A percentile compares a stretch with the other conserved stretches of the same genome.
Evolutionary conservation across 1,140 invertebrate genomes (phyloP).

Genomic region (Hormaphis cornu): DNA sequence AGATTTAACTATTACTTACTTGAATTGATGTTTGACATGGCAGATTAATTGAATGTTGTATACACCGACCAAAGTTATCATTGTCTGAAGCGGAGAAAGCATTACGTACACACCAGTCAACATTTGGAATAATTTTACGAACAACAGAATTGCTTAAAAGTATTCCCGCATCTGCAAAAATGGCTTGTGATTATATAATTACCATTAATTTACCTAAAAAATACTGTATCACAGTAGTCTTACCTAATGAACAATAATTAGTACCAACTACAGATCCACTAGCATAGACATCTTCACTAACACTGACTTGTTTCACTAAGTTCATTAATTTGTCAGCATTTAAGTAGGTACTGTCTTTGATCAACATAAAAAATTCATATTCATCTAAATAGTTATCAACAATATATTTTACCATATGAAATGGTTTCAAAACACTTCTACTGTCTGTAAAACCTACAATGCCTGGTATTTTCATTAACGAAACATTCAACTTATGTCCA

Average conservation of each 20-base stretch:
- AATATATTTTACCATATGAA: constrained; percentile 80
- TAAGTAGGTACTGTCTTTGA: constrained; percentile 70
- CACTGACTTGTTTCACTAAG: constrained; percentile 64
- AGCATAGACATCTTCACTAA: constrained; percentile 70
- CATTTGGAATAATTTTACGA: constrained; percentile 56
- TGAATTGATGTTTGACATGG: constrained; percentile 47
- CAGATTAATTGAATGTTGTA: constrained; percentile 57
- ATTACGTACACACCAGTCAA: constrained; percentile 80
- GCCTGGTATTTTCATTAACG: constrained; percentile 50
- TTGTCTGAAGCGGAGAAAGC: constrained; percentile 65
- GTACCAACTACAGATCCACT: constrained; percentile 48
- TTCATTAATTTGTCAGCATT: constrained; percentile 60
- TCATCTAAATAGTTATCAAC: constrained; percentile 77
- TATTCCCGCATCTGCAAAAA: constrained; percentile 57
- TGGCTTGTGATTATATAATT: not conserved
- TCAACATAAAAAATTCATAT: constrained; percentile 83
- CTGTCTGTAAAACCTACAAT: constrained; percentile 74
- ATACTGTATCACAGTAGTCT: constrained; percentile 33
- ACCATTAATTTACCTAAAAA: not conserved
- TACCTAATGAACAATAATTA: constrained; percentile 57
- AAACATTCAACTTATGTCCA: constrained; percentile 56
- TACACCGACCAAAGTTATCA: constrained; percentile 73
- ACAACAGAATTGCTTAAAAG: constrained; percentile 67
- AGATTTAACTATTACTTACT: constrained; percentile 26
- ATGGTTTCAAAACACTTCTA: constrained; percentile 60